A percentile compares a stretch with the other conserved stretches of the same genome.
Conservation (phyloP, 2,888 invertebrate genomes). For the Agrotis puta region DNA sequence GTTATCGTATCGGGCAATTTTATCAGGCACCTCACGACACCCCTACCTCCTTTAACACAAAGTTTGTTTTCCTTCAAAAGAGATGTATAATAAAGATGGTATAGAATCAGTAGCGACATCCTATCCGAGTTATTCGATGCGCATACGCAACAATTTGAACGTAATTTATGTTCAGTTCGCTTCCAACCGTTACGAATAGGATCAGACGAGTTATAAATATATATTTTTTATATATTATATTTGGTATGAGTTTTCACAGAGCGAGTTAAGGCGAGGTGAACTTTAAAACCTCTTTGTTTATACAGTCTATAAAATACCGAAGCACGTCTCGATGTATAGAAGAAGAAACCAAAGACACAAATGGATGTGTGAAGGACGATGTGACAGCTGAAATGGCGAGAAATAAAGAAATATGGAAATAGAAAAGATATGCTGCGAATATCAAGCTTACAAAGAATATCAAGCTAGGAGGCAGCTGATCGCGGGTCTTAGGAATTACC, state of each 20-base stretch:
- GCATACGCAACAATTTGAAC: slow-evolving; percentile 73
- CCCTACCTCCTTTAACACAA: not conserved
- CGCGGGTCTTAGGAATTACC: no score
- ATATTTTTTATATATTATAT: slow-evolving; percentile 66
- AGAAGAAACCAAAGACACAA: no score
- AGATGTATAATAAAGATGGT: slow-evolving; percentile 36
- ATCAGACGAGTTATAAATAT: slow-evolving; percentile 74
- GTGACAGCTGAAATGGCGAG: no score
- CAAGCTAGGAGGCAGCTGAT: no score
- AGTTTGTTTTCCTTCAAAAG: slow-evolving; percentile 9
- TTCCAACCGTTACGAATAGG: slow-evolving; percentile 75
- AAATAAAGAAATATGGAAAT: no score
- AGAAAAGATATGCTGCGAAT: no score
- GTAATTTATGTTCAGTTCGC: slow-evolving; percentile 77
- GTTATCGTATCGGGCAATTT: slow-evolving; percentile 60
- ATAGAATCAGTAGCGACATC: slow-evolving; percentile 73
- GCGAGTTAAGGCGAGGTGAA: slow-evolving; percentile 14
- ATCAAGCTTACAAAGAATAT: no score
- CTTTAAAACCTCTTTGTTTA: no score
- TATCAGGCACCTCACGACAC: not conserved
- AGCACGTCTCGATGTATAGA: no score
- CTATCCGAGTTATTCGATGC: slow-evolving; percentile 72
- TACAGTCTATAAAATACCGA: no score
- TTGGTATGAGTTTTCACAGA: slow-evolving; percentile 55
- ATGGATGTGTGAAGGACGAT: no score